Percentiles rank a stretch among this genome's conserved stretches.
phyloP scores from a whole-genome alignment of 2,888 invertebrate genomes.

The Shargacucullia verbasci region DNA sequence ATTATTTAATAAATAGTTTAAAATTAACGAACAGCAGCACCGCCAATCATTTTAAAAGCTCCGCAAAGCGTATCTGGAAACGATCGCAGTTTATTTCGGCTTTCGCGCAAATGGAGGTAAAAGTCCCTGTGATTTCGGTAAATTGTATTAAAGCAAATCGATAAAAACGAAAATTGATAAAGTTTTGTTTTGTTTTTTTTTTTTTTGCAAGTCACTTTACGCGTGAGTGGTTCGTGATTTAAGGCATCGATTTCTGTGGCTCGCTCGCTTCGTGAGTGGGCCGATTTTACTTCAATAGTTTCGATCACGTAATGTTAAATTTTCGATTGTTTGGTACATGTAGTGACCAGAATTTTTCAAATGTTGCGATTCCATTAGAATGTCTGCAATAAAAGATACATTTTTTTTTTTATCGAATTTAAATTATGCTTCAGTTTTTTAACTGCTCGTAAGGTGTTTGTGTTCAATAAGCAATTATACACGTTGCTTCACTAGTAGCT shows the following conservation, averaged over 20 bases:
- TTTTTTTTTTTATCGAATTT: slow-evolving; percentile 32
- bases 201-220: slow-evolving; percentile 74
- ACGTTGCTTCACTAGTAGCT: slow-evolving; percentile 43
- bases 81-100: slow-evolving; percentile 60
- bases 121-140: slow-evolving; percentile 75
- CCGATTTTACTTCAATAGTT: slow-evolving; percentile 55
- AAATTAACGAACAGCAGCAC: slow-evolving; percentile 46
- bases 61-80: slow-evolving; percentile 54
- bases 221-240: slow-evolving; percentile 84
- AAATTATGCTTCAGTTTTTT: slow-evolving; percentile 41
- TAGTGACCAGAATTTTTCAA: slow-evolving; percentile 50
- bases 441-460: slow-evolving; percentile 33
- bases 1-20: slow-evolving; percentile 47
- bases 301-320: slow-evolving; percentile 60
- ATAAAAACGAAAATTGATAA: slow-evolving; percentile 75
- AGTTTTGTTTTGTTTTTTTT: slow-evolving; percentile 67
- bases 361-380: slow-evolving; percentile 45
- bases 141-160: slow-evolving; percentile 76
- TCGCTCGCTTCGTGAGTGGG: slow-evolving; percentile 59
- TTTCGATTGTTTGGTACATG: slow-evolving; percentile 61
- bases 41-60: slow-evolving; percentile 63
- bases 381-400: slow-evolving; percentile 48
- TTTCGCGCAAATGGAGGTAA: slow-evolving; percentile 78
- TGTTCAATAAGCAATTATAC: slow-evolving; percentile 52
- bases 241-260: slow-evolving; percentile 66